These are phyloP conservation scores for Actinemys pallida DNA, from an alignment of 2,113 vertebrate genomes.

Conservation along the genomic window DNA sequence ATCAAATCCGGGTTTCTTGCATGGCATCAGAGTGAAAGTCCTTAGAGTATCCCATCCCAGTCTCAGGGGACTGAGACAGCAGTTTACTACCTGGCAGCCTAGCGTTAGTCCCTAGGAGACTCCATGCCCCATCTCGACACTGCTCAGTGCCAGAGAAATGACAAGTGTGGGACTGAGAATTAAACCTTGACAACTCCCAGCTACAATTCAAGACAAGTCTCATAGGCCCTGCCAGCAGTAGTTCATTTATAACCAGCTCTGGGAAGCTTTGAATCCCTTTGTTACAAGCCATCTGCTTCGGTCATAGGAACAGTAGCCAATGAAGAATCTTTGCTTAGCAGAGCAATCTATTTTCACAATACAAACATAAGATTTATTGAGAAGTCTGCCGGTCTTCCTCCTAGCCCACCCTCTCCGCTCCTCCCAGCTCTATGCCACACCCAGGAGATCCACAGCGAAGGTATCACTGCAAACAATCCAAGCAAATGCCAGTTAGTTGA, in stretches of 20 bases:
- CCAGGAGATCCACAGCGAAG: background rate
- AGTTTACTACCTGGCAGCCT: background rate
- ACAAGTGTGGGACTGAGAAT: background rate
- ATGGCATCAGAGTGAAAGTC: background rate
- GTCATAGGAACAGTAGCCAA: background rate
- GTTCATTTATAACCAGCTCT: slow-evolving; percentile 61
- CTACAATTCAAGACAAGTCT: background rate
- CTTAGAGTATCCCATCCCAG: background rate
- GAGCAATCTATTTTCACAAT: slow-evolving; percentile 5
- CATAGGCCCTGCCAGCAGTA: background rate
- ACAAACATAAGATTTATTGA: background rate
- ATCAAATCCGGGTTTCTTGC: background rate
- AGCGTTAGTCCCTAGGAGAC: background rate
- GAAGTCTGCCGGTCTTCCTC: background rate
- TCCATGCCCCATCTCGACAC: no score
- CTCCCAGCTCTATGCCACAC: background rate
- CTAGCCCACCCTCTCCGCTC: background rate
- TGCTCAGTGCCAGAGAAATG: background rate
- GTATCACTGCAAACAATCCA: background rate
- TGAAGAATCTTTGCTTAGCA: slow-evolving; percentile 3
- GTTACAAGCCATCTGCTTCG: background rate
- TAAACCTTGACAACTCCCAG: background rate
- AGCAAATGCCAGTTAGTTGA: background rate
- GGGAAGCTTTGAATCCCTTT: slow-evolving; percentile 36
- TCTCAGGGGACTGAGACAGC: background rate